Evolutionary conservation across 2,113 vertebrate genomes (phyloP), one percentile per base, ranked within the genome.

Genomic region (Hassar affinis): DNA sequence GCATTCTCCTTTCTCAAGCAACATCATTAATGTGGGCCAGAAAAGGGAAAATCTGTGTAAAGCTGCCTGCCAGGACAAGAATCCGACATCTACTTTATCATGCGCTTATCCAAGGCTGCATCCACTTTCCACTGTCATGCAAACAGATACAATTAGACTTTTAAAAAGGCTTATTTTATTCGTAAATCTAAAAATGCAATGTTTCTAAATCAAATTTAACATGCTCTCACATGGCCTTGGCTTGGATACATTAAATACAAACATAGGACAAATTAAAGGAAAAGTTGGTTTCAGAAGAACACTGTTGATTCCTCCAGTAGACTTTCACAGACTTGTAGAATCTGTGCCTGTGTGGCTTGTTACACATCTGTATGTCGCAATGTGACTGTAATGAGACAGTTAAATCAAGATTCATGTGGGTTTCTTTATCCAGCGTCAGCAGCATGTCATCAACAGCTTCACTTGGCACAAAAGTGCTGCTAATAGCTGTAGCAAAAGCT

Each of bases 331-430:
- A 12, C 11, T 71, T 9, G 22, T 45, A 9, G 9, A 68, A 17
- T 17, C 27, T 17, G 14, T 12, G 57, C 57, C 59, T 14, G 10
- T 61, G n/a, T 61, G 61, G 15, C 18, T 22, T 74, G 15, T 72
- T 25, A 49, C 25, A 42, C 5, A 71, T 12, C 9, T 71, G 38
- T 45, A 47, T 71, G 22, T 71, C 45, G 8, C 64, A 20, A 45
- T 45, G 20, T 71, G 10, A 71, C 9, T 45, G 38, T 71, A 71
- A 71, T 71, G 68, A 45, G 22, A 45, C 10, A n/a, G 68, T 6
- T 71, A 71, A 45, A 71, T 71, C 68, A 45, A n/a, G 68, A 72
- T 69, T 69, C 35, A 71, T 71, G 47, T 51, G 15, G 15, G 47
- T 51, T 30, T 74, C 45, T 74, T 30, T 27, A 51, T 74, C 71